A percentile compares a stretch with the other conserved stretches of the same genome.
phyloP scores from a whole-genome alignment of 2,113 vertebrate genomes.

The Cromileptes altivelis region DNA sequence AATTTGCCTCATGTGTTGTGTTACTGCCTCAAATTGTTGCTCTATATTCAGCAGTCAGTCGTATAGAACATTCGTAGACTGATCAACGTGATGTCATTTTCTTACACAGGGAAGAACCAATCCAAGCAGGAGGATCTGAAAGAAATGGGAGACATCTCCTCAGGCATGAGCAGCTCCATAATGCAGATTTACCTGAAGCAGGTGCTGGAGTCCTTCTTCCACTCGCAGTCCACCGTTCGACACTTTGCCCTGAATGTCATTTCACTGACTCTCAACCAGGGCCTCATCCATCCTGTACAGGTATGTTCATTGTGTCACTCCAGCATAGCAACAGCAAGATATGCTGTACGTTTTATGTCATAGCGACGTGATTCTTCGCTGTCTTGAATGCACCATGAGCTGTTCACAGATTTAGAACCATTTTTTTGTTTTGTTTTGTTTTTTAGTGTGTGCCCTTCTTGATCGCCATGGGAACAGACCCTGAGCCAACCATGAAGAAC shows the following conservation, averaged over 20 bases:
- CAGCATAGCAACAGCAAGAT: background rate
- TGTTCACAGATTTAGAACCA: background rate
- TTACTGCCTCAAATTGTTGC: background rate
- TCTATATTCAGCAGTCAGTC: background rate
- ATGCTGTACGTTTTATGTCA: background rate
- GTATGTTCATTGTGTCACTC: conserved; percentile 74
- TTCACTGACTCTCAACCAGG: conserved; percentile 95
- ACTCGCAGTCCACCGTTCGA: conserved; percentile 94
- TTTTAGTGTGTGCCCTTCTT: conserved; percentile 96
- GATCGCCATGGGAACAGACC: conserved; percentile 99
- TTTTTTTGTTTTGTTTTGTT: background rate
- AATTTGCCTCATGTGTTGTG: background rate
- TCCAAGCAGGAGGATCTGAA: conserved; percentile 98
- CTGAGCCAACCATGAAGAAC: conserved; percentile 97
- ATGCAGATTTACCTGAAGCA: conserved; percentile 99
- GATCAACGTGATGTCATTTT: background rate
- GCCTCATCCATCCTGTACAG: conserved; percentile 98
- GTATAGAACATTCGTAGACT: background rate
- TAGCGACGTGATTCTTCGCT: background rate
- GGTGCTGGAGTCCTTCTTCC: conserved; percentile 97
- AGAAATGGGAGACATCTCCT: conserved; percentile 99
- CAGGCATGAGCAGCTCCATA: conserved; percentile 99
- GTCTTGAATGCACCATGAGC: background rate
- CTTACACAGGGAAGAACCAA: conserved; percentile 92
- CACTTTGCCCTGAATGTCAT: conserved; percentile 98